Conservation (phyloP, 2,113 vertebrate species). For the Atherinomorus stipes region DNA sequence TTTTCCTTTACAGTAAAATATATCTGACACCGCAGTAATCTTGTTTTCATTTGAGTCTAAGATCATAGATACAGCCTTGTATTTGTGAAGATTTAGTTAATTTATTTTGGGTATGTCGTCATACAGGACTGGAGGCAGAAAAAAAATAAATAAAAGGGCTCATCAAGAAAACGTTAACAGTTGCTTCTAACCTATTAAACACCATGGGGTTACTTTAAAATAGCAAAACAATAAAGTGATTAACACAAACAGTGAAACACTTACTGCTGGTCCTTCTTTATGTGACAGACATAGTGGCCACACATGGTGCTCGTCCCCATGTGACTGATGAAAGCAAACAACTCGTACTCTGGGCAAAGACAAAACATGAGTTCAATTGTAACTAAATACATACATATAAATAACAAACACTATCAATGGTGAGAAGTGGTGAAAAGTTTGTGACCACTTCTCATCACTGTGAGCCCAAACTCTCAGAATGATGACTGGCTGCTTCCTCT, state of each 20-base stretch:
- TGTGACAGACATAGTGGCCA: slow-evolving; percentile 98
- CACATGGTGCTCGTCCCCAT: slow-evolving; percentile 99
- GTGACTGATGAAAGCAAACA: slow-evolving; percentile 99
- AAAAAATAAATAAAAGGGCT: no score
- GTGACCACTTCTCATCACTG: background rate
- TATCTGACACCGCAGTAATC: no score
- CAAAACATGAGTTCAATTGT: background rate
- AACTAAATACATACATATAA: background rate
- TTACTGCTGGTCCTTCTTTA: slow-evolving; percentile 98
- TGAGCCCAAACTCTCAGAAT: background rate
- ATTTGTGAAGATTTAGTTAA: no score
- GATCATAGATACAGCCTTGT: no score
- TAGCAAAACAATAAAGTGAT: no score
- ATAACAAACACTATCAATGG: background rate
- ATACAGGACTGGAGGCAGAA: no score
- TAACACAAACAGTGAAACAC: slow-evolving; percentile 41
- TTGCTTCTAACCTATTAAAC: no score
- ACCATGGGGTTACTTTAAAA: no score
- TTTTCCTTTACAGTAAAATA: no score
- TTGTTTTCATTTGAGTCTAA: no score
- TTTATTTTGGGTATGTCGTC: no score
- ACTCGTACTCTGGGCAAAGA: slow-evolving; percentile 89
- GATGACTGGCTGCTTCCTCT: background rate
- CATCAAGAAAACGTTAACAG: no score
- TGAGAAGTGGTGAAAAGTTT: background rate